Conservation (phyloP, 2,888 invertebrate species). For the Rhyacophila evoluta region DNA sequence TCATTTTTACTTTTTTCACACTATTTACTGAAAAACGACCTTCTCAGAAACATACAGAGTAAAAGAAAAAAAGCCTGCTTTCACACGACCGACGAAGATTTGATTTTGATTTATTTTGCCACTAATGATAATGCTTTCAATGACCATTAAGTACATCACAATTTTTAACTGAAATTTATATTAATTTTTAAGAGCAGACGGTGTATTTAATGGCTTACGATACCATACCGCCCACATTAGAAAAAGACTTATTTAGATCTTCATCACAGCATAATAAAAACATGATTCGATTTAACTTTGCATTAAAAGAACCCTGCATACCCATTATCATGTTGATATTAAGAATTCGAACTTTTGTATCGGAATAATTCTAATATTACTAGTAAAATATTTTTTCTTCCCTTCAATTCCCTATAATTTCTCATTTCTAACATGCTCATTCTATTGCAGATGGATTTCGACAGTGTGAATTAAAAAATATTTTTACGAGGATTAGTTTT, state of each 20-base stretch:
- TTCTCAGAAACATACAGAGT: neutral
- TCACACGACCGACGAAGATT: neutral
- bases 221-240: neutral
- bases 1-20: constrained; percentile 24
- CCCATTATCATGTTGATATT: too few species aligned
- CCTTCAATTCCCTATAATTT: too few species aligned
- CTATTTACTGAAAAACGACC: constrained; percentile 1
- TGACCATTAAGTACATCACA: neutral
- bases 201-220: neutral
- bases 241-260: neutral
- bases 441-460: too few species aligned
- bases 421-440: too few species aligned
- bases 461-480: too few species aligned
- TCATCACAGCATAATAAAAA: too few species aligned
- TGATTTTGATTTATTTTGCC: constrained; percentile 12
- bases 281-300: too few species aligned
- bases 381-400: too few species aligned
- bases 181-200: neutral
- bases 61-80: neutral
- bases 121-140: neutral
- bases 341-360: too few species aligned
- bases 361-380: too few species aligned
- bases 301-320: too few species aligned
- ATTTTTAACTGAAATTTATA: neutral
- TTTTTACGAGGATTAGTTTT: too few species aligned